These are phyloP conservation scores for Acronicta psi DNA, from an alignment of 2,888 invertebrate species.

Conservation along the genomic window DNA sequence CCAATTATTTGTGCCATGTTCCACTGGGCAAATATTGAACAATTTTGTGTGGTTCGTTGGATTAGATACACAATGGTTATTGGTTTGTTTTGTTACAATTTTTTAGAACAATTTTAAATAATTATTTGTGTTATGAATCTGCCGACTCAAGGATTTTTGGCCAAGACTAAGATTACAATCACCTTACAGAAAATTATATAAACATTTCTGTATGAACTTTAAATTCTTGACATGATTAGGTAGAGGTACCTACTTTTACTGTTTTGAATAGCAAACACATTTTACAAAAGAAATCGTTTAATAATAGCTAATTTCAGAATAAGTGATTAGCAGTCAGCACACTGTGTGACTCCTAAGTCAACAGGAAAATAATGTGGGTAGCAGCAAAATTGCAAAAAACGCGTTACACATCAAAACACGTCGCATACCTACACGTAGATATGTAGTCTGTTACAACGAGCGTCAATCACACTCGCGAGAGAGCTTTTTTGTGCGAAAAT, in stretches of 20 bases:
- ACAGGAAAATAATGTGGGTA: constrained; percentile 26
- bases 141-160: too few relatives aligned
- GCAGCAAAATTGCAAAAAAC: constrained; percentile 37
- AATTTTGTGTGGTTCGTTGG: constrained; percentile 57
- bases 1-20: constrained; percentile 71
- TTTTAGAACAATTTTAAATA: constrained; percentile 5
- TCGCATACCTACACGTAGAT: constrained; percentile 48
- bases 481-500: constrained; percentile 68
- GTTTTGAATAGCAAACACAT: too few relatives aligned
- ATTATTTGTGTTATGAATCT: background rate
- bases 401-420: constrained; percentile 48
- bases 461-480: constrained; percentile 67
- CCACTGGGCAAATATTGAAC: constrained; percentile 65
- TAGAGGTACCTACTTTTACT: too few relatives aligned
- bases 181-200: too few relatives aligned
- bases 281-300: too few relatives aligned
- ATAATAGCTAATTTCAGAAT: background rate
- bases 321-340: background rate
- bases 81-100: constrained; percentile 19
- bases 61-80: constrained; percentile 38
- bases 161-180: background rate
- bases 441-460: constrained; percentile 44
- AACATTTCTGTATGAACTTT: too few relatives aligned
- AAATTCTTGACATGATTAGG: too few relatives aligned
- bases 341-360: constrained; percentile 33